phyloP scores from a whole-genome alignment of 2,888 invertebrate genomes.

The Lochmaea capreae region DNA sequence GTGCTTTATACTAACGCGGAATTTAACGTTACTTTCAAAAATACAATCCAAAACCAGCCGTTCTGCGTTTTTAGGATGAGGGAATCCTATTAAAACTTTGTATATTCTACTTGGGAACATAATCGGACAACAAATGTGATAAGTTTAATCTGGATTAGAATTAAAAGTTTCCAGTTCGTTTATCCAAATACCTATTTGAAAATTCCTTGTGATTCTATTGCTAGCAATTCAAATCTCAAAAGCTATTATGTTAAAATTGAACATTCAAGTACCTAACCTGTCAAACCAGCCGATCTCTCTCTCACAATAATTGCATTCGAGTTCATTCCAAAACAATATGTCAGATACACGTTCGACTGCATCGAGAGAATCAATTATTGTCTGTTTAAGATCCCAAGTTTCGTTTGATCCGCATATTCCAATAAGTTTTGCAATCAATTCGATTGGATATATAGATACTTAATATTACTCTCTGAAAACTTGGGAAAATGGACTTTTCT shows the following conservation, averaged over 20 bases:
- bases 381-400: neutral
- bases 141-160: no score
- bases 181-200: neutral
- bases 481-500: neutral
- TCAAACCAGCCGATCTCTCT: neutral
- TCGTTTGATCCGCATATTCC: neutral
- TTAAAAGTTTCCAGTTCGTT: neutral
- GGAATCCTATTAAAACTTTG: no score
- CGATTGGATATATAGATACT: neutral
- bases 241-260: neutral
- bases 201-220: no score
- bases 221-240: neutral
- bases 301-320: conserved; percentile 6
- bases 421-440: neutral
- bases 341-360: neutral
- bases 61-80: no score
- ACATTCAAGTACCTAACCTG: neutral
- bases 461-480: neutral
- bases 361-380: neutral
- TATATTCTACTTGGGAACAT: no score
- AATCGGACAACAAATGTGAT: no score
- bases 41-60: no score
- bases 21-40: no score
- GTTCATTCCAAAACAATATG: neutral
- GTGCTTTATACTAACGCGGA: no score